Base-by-base conservation (phyloP, 92 coral and sea anemone species). In the Epizoanthus ramosus region DNA sequence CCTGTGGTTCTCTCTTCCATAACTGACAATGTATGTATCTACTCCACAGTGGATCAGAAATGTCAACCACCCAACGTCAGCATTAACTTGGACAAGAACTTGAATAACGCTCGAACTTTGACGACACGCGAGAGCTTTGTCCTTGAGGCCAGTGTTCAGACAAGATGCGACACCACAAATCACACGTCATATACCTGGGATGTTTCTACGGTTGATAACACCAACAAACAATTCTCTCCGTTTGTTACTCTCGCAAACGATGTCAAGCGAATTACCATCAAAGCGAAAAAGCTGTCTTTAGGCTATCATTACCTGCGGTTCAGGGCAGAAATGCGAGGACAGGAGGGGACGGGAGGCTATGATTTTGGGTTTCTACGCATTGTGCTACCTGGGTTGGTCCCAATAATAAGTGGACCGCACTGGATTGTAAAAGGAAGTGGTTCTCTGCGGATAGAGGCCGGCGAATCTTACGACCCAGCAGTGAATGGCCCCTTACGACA, bases 341-440 rank as follows among this genome's bases (percentile, higher is more conserved):
- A 35, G 8, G 18, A 37, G 22, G 69, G 45, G 13, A 33, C 80
- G 15, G 58, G 45, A 4, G 80, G 79, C 17, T 75, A 74, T 21
- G 84, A 87, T n/a, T 87, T 56, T 59, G 90, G 90, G 9, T 87
- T 67, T 56, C 5, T 75, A 18, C 47, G 52, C 3, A 19, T 87
- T 19, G 70, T 28, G 13, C 33, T 47, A 0, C 73, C 79, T 12
- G 37, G 21, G 13, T 63, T 67, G 5, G 83, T 83, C 18, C 81
- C 87, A 5, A 57, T 22, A 43, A 59, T 87, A 72, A 43, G 37
- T 37, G 90, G 90, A 5, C 70, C 73, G 0, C 63, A 79, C n/a
- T 16, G 37, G 6, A 73, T 57, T 53, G 50, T 63, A 2, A 69
- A 75, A 82, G 90, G 90, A 45, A 74, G 80, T 22, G 87, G 90